Percentiles rank a stretch among this genome's conserved stretches.
Evolutionary conservation across 2,113 vertebrate genomes (phyloP).

Genomic region (Nycticryphes semicollaris): DNA sequence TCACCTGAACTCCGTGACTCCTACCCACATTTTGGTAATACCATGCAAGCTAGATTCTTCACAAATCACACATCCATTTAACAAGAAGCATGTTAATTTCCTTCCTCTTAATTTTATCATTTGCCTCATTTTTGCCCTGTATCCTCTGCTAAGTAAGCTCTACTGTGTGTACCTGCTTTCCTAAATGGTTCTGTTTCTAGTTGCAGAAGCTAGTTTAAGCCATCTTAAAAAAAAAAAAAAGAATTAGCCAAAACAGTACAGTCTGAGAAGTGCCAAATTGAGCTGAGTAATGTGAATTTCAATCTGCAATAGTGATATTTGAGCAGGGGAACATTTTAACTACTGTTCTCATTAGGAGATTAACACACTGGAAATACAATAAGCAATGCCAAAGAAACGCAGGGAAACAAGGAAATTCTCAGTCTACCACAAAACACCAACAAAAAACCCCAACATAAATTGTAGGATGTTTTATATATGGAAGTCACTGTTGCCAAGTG

Average conservation of each 20-base stretch:
- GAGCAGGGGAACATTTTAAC: not conserved
- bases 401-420: constrained; percentile 5
- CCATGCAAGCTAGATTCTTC: not conserved
- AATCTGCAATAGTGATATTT: not conserved
- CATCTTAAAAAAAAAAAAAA: not conserved
- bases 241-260: not conserved
- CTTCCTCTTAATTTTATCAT: not conserved
- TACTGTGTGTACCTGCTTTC: not conserved
- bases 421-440: constrained; percentile 4
- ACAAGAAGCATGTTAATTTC: not conserved
- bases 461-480: not conserved
- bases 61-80: not conserved
- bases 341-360: not conserved
- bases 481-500: constrained; percentile 31
- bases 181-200: not conserved
- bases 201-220: not conserved
- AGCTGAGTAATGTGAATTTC: not conserved
- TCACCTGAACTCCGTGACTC: not conserved
- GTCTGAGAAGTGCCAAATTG: not conserved
- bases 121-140: not conserved
- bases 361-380: not conserved
- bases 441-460: not conserved
- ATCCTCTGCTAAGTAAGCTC: not conserved
- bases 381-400: not conserved
- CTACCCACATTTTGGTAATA: not conserved